These are phyloP conservation scores for Orthosia incerta DNA, from an alignment of 2,888 invertebrate genomes.

Conservation along the genomic window DNA sequence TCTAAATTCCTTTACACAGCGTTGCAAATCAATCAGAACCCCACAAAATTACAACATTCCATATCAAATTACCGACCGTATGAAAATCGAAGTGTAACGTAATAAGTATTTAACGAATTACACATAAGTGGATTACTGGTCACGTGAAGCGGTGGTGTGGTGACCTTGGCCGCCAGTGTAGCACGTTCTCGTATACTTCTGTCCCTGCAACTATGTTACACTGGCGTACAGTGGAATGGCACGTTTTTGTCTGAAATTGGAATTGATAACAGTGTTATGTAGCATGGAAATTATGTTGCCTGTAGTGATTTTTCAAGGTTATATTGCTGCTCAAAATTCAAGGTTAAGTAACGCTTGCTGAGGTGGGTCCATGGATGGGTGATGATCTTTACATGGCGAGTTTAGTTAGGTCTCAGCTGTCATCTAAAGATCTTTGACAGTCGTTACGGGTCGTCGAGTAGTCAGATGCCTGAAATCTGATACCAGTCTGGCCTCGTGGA, in stretches of 20 bases:
- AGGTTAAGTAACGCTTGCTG: too few species aligned
- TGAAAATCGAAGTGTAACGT: slow-evolving; percentile 26
- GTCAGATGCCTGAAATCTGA: too few species aligned
- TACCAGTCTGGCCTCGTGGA: too few species aligned
- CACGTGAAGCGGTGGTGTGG: slow-evolving; percentile 61
- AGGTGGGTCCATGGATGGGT: too few species aligned
- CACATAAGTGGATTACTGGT: slow-evolving; percentile 60
- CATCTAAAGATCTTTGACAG: too few species aligned
- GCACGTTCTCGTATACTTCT: slow-evolving; percentile 61
- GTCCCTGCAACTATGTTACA: slow-evolving; percentile 57
- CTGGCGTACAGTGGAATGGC: slow-evolving; percentile 47
- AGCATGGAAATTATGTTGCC: slow-evolving; percentile 8
- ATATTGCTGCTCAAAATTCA: background rate
- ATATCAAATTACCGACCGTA: slow-evolving; percentile 34
- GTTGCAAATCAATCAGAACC: slow-evolving; percentile 28
- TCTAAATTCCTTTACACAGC: slow-evolving; percentile 12
- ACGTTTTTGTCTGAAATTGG: slow-evolving; percentile 56
- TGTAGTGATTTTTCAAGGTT: slow-evolving; percentile 13
- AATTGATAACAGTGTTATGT: slow-evolving; percentile 55
- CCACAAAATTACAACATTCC: slow-evolving; percentile 38
- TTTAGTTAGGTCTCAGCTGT: too few species aligned
- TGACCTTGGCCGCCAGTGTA: slow-evolving; percentile 66
- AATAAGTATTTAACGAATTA: slow-evolving; percentile 51
- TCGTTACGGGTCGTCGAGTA: too few species aligned
- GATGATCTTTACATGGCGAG: too few species aligned